Evolutionary conservation across 2,113 vertebrate genomes (phyloP).

Genomic region (Triplophysa rosa): DNA sequence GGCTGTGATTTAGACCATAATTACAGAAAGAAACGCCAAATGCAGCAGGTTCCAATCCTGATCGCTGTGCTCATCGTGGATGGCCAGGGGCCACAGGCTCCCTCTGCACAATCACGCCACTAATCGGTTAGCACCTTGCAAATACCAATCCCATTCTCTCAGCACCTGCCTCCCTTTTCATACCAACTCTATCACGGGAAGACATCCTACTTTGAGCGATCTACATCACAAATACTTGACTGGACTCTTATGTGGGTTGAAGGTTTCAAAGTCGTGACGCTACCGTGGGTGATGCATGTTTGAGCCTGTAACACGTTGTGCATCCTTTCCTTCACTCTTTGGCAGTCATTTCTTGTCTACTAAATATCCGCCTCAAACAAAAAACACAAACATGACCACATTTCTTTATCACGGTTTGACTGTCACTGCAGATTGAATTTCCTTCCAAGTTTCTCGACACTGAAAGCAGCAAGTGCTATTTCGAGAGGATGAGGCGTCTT

Average conservation of each 20-base stretch:
- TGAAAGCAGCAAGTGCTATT: slow-evolving; percentile 21
- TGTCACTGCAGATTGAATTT: neutral
- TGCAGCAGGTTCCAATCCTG: slow-evolving; percentile 59
- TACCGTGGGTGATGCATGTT: neutral
- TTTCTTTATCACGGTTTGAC: neutral
- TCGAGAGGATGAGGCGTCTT: slow-evolving; percentile 3
- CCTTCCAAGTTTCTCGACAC: slow-evolving; percentile 16
- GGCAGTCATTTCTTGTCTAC: neutral
- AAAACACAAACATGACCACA: neutral
- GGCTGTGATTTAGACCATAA: slow-evolving; percentile 61
- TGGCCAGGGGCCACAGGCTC: slow-evolving; percentile 33
- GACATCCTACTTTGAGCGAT: neutral
- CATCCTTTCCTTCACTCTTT: neutral
- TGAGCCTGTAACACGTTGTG: neutral
- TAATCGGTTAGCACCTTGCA: slow-evolving; percentile 49
- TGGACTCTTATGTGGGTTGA: neutral
- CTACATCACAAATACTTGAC: neutral
- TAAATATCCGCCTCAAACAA: neutral
- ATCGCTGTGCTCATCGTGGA: slow-evolving; percentile 49
- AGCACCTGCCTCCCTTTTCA: neutral
- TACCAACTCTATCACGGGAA: neutral
- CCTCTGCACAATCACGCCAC: slow-evolving; percentile 36
- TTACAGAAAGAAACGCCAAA: slow-evolving; percentile 60
- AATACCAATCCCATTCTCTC: slow-evolving; percentile 34
- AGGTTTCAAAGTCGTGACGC: neutral